phyloP scores from a whole-genome alignment of 2,888 invertebrate species.

The Cephus spinipes region DNA sequence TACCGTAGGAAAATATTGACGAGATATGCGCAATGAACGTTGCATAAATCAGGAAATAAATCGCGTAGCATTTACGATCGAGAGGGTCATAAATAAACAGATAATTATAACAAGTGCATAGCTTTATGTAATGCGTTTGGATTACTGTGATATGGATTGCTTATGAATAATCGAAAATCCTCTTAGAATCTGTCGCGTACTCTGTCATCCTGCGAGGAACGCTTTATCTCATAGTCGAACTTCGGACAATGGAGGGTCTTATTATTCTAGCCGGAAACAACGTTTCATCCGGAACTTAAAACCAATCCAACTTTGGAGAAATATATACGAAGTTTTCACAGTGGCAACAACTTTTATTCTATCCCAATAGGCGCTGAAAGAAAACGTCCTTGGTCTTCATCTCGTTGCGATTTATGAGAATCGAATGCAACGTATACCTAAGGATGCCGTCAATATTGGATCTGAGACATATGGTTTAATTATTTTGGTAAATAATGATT shows the following conservation, averaged over 20 bases:
- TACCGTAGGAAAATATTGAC: neutral
- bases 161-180: neutral
- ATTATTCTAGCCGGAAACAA: neutral
- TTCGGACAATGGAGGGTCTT: neutral
- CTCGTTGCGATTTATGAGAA: neutral
- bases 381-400: neutral
- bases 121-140: neutral
- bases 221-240: neutral
- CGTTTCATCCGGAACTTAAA: conserved; percentile 19
- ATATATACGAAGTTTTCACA: conserved; percentile 14
- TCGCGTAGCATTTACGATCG: neutral
- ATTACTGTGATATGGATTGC: neutral
- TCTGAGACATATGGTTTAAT: no score
- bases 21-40: neutral
- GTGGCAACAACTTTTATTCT: conserved; percentile 20
- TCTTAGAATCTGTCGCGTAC: neutral
- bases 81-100: neutral
- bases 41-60: neutral
- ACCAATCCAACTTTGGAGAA: conserved; percentile 19
- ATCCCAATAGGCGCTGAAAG: neutral
- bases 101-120: neutral
- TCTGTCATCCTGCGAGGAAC: neutral
- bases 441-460: neutral
- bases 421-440: neutral
- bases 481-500: neutral